Evolutionary conservation across 2,113 vertebrate species (phyloP), one percentile per base, ranked within the genome.

Genomic region (Bufo gargarizans): DNA sequence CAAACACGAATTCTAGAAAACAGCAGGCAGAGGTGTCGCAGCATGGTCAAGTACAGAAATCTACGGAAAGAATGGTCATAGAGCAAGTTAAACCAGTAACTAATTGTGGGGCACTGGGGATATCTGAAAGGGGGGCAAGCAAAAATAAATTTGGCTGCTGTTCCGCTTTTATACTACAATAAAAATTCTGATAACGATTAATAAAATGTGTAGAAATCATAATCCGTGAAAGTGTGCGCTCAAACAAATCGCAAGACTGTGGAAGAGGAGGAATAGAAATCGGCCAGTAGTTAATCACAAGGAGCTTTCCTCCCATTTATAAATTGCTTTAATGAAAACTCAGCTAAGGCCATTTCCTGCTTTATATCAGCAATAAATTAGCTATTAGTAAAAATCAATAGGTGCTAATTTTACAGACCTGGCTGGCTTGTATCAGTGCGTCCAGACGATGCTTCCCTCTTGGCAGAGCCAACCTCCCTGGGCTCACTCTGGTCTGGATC

Each of bases 381-480:
- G 85, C 86, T 5, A 88, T 16, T 82, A 55, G 6, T 6, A 89
- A 9, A 89, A 33, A 89, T 58, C 49, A 84, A 0, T 71, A 67
- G 88, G 13, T 81, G 22, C 10, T 86, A 45, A 56, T 83, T 90
- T 77, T 87, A 94, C 92, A 91, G 88, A 96, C 94, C 95, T 91
- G 93, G 86, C 45, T 91, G 91, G 13, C 89, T 72, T 58, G 88
- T 14, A 81, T n/a, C 74, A 84, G 59, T 77, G 50, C 86, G 89
- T 89, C 84, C 90, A 33, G 91, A 91, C 33, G 85, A 89, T 3
- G 86, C 47, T 13, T 84, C 84, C 89, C 93, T 92, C 95, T 95
- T 92, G 63, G 89, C 91, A 76, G 91, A 90, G 85, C 93, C 94
- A 65, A 95, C 94, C 58, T 96, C 94, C 88, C 91, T 88, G 0